These are phyloP conservation scores for Sorex maritimensis DNA, from an alignment of 2,797 vertebrate species.

Conservation along the genomic window DNA sequence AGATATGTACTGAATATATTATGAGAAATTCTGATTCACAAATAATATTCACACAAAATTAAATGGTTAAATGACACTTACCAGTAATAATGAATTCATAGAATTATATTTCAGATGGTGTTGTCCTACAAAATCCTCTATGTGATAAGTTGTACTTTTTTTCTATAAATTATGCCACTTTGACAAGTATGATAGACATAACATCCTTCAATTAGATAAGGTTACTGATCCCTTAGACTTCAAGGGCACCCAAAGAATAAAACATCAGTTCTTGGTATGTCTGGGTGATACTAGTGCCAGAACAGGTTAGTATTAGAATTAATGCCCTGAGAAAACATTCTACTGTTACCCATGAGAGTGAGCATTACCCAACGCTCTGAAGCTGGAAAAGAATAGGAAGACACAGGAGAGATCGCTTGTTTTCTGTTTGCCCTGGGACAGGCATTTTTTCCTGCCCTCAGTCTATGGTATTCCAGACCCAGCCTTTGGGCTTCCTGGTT, in stretches of 20 bases:
- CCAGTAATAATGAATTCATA: background rate
- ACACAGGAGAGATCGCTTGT: background rate
- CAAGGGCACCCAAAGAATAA: background rate
- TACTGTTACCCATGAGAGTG: background rate
- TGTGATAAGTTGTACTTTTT: background rate
- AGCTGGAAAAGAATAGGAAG: background rate
- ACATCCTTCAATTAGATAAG: too few relatives aligned
- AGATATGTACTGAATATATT: background rate
- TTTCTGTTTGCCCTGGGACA: background rate
- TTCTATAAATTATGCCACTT: slow-evolving; percentile 8
- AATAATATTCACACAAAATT: slow-evolving; percentile 24
- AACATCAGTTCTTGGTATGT: background rate
- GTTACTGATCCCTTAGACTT: too few relatives aligned
- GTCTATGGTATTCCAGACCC: background rate
- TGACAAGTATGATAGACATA: background rate
- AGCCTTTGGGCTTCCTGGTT: too few relatives aligned
- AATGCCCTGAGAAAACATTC: background rate
- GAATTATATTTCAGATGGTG: background rate
- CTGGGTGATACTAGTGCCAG: background rate
- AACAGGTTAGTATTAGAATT: background rate
- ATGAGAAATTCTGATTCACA: slow-evolving; percentile 1
- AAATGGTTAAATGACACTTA: slow-evolving; percentile 14
- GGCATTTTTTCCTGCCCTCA: background rate
- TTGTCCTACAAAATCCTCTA: background rate
- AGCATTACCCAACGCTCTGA: background rate